These are phyloP conservation scores for Melopsittacus undulatus DNA, from an alignment of 2,797 vertebrate species.

Conservation along the genomic window DNA sequence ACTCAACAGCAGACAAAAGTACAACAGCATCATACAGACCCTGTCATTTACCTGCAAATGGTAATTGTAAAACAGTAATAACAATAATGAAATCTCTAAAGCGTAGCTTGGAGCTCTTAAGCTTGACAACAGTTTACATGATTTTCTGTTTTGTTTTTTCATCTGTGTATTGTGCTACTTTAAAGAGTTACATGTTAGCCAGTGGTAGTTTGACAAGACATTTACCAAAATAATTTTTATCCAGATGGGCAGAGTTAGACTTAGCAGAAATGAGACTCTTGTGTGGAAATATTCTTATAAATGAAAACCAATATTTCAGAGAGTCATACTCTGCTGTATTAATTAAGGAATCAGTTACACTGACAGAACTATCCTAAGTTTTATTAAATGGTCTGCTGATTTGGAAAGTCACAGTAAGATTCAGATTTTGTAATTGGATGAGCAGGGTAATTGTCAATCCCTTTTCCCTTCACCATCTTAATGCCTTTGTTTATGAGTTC, in stretches of 20 bases:
- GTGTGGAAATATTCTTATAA: background rate
- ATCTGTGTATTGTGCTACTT: background rate
- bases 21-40: background rate
- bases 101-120: background rate
- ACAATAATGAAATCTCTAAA: background rate
- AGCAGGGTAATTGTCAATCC: background rate
- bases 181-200: background rate
- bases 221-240: background rate
- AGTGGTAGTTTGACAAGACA: background rate
- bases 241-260: background rate
- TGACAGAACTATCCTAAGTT: background rate
- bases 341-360: background rate
- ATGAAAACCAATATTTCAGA: background rate
- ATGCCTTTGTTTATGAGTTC: background rate
- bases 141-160: background rate
- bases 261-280: background rate
- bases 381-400: constrained; percentile 22
- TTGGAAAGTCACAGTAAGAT: background rate
- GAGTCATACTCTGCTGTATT: background rate
- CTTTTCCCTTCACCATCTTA: background rate
- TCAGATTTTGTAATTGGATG: background rate
- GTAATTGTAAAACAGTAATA: background rate
- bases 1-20: background rate
- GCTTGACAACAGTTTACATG: background rate
- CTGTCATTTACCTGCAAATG: background rate